Evolutionary conservation across 1,140 invertebrate species (phyloP).

Genomic region (Sinonovacula constricta): DNA sequence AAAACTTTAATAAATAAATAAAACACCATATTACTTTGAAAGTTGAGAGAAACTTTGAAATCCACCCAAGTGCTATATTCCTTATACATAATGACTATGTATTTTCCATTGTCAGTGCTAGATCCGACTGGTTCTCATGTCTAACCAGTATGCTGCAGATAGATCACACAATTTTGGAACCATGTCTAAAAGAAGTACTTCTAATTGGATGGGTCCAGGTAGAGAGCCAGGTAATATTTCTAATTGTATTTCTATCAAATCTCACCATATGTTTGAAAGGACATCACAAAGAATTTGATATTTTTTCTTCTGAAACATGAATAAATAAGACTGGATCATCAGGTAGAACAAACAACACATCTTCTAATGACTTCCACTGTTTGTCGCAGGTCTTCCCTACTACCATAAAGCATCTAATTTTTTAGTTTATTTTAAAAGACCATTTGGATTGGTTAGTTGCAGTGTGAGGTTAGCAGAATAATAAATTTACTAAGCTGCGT

Average conservation of each 20-base stretch:
- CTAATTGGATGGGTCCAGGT: slow-evolving; percentile 23
- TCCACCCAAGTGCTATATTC: too few species aligned
- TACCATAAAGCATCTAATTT: too few species aligned
- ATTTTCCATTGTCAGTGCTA: slow-evolving; percentile 13
- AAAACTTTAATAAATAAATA: too few species aligned
- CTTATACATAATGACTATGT: too few species aligned
- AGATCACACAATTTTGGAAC: slow-evolving; percentile 38
- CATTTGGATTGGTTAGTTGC: too few species aligned
- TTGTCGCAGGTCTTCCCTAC: not conserved
- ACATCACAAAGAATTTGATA: not conserved
- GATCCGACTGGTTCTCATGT: slow-evolving; percentile 24
- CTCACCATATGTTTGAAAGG: not conserved
- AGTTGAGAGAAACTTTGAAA: too few species aligned
- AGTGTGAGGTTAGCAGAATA: too few species aligned
- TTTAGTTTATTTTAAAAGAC: too few species aligned
- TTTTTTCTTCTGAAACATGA: not conserved
- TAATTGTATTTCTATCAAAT: not conserved
- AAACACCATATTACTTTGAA: too few species aligned
- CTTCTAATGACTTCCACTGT: not conserved
- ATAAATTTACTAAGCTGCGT: too few species aligned
- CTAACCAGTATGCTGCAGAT: slow-evolving; percentile 12
- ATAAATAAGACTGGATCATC: not conserved
- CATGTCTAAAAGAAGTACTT: slow-evolving; percentile 17
- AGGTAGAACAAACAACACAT: not conserved
- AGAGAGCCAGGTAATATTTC: slow-evolving; percentile 1